Base-by-base conservation (phyloP, 2,888 invertebrate genomes). In the Beris morrisii region DNA sequence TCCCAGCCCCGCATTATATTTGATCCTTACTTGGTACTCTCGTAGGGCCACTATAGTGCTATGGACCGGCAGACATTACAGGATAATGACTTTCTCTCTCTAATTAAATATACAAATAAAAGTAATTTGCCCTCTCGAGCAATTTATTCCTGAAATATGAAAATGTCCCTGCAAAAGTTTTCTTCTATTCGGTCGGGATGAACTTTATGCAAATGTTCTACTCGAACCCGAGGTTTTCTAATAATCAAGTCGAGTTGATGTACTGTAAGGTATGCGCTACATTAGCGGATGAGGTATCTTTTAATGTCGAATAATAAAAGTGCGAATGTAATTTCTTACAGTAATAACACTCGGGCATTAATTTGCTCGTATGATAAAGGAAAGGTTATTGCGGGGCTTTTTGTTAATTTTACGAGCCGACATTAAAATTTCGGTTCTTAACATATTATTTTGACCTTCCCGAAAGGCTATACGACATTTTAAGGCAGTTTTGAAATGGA, bases 121-220 rank as follows among this genome's bases (percentile, higher is more conserved):
- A 69, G 67, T 69, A 69, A 69, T 69, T 69, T 69, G 53, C 64
- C 57, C 61, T 67, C 61, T 69, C 65, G 65, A 63, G 65, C 61
- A 65, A 66, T 69, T 67, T 69, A 69, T 65, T 67, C 58, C 45
- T 52, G 58, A 58, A 68, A 68, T 66, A 68, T 66, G 57, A 66
- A 65, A 68, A 64, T 66, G 56, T 63, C 68, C 58, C 61, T 54
- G 30, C 54, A 31, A 46, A 64, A 45, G 45, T 64, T 64, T 58
- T 64, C 64, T 53, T 54, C 11, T 22, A 64, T 54, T 61, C 52
- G 15, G 22, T 15, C 12, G 31, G 50, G 50, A 38, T 38, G n/a
- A 48, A 48, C 22, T 22, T 50, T 52, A 61, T 61, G 61, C 61
- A 61, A 61, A 61, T 61, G 46, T 28, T 59, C 13, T 45, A 45